These are phyloP conservation scores for human DNA, from an alignment of 2,113 vertebrate genomes.

Conservation along the genomic window GRCh38 chr20:3715501-3716000, in stretches of 20 bases:
- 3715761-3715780: neutral
- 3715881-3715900: neutral
- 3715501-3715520: too few relatives aligned
- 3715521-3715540: too few relatives aligned
- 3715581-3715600: too few relatives aligned
- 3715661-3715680: neutral
- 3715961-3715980: neutral
- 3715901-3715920: neutral
- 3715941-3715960: neutral
- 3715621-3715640: neutral
- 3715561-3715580: too few relatives aligned
- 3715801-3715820: neutral
- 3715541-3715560: too few relatives aligned
- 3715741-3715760: neutral
- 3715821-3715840: neutral
- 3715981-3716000: too few relatives aligned
- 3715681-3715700: neutral
- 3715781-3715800: neutral
- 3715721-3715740: neutral
- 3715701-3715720: neutral
- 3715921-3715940: neutral
- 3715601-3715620: neutral
- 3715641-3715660: neutral
- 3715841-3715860: neutral
- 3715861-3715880: neutral